Conservation (phyloP, 2,888 invertebrate species). For the Petrophora chlorosata region DNA sequence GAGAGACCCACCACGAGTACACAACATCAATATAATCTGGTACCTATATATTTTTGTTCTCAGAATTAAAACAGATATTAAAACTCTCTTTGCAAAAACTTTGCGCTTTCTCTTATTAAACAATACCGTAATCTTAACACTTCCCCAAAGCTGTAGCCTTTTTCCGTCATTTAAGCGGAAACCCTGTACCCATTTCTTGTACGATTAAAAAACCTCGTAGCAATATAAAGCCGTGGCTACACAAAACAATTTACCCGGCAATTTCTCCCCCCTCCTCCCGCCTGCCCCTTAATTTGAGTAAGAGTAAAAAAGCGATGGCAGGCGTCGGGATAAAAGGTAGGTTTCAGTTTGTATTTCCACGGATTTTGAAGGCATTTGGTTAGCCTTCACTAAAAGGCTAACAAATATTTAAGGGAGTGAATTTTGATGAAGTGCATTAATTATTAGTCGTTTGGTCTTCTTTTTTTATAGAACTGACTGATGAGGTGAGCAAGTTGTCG, state of each 20-base stretch:
- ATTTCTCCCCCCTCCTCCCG: slow-evolving; percentile 37
- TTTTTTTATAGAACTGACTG: too few relatives aligned
- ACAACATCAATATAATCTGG: too few relatives aligned
- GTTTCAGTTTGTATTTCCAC: slow-evolving; percentile 2
- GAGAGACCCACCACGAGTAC: too few relatives aligned
- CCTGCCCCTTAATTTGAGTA: slow-evolving; percentile 41
- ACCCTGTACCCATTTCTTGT: slow-evolving; percentile 28
- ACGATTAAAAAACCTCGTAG: slow-evolving; percentile 40
- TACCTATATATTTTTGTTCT: too few relatives aligned
- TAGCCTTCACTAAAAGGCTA: too few relatives aligned
- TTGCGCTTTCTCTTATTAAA: not conserved
- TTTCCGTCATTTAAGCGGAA: slow-evolving; percentile 10
- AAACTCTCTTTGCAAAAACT: slow-evolving; percentile 1
- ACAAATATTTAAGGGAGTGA: too few relatives aligned
- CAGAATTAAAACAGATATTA: too few relatives aligned
- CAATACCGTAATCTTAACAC: not conserved
- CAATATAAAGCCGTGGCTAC: slow-evolving; percentile 35
- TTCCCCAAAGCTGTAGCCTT: not conserved
- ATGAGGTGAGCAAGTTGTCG: too few relatives aligned
- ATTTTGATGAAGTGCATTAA: too few relatives aligned
- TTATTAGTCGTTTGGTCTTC: too few relatives aligned
- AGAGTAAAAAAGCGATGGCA: slow-evolving; percentile 23
- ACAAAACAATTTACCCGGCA: slow-evolving; percentile 51
- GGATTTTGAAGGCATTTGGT: too few relatives aligned
- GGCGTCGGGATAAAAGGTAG: slow-evolving; percentile 1